Evolutionary conservation across 2,888 invertebrate species (phyloP), one percentile per base, ranked within the genome.

Genomic region (Conistra vaccinii): DNA sequence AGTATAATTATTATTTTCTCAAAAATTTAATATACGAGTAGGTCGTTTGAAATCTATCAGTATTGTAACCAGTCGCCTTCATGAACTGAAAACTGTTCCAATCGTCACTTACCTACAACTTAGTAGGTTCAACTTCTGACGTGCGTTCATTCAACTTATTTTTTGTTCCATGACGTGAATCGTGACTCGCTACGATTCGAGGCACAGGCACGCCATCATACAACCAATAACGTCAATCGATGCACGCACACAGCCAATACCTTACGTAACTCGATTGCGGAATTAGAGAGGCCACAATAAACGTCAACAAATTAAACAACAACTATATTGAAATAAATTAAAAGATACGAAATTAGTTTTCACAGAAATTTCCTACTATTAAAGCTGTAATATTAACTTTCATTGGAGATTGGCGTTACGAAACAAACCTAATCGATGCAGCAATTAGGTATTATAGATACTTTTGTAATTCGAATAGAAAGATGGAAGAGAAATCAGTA

Each of bases 281-380:
- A 60, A 76, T 73, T 62, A 76, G 69, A 86, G 66, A 82, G 62
- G 29, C 68, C 69, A 42, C 70, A 69, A 75, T 77, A 79, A 75
- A 70, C 69, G 72, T 42, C 65, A 81, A 76, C 61, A 80, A 78
- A 78, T 74, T 60, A 83, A 78, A 81, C 63, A 76, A 76, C 61
- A 29, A 35, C 69, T 1, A 66, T 1, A 66, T 69, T 60, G 23
- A 71, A 76, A 69, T 66, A 77, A 77, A 77, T 76, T 71, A 79
- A 79, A 77, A 79, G 12, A 69, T n/a, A 70, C 67, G 58, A 76
- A 76, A 81, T 85, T 81, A 76, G 74, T 79, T 85, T 81, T 81
- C 67, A 81, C 66, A 63, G 51, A 76, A 29, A 68, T 86, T 80
- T 78, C 67, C 66, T 77, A 55, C 72, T 60, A 71, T 76, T 79